phyloP scores from a whole-genome alignment of 2,113 vertebrate genomes.

The Laticauda colubrina region DNA sequence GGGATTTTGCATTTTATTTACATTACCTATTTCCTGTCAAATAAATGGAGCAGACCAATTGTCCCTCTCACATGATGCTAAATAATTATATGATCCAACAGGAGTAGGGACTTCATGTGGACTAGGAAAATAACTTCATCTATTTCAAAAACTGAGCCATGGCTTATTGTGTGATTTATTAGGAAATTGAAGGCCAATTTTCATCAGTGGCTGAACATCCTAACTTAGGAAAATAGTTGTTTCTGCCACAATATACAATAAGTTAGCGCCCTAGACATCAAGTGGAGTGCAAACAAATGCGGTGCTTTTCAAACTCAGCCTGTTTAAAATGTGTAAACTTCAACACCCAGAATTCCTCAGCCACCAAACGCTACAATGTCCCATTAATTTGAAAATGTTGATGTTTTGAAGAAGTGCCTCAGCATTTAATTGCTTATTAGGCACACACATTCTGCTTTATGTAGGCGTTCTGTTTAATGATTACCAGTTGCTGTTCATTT shows the following conservation, averaged over 20 bases:
- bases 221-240: not conserved
- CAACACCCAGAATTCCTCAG: no score
- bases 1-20: not conserved
- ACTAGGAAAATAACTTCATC: not conserved
- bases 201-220: not conserved
- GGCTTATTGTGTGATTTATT: not conserved
- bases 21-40: no score
- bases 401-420: accelerated
- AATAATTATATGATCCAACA: not conserved
- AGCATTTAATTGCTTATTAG: accelerated
- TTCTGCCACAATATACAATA: not conserved
- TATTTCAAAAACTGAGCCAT: not conserved
- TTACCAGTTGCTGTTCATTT: slow-evolving; percentile 7
- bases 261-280: not conserved
- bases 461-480: not conserved
- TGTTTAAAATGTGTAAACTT: no score
- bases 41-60: not conserved
- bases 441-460: not conserved
- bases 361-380: not conserved
- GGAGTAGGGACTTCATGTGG: not conserved
- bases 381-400: slow-evolving; percentile 4
- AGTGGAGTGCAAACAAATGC: not conserved
- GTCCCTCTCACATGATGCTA: not conserved
- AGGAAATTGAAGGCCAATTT: not conserved
- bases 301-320: no score